Conservation (phyloP, 2,113 vertebrate species). For the Tursiops truncatus region DNA sequence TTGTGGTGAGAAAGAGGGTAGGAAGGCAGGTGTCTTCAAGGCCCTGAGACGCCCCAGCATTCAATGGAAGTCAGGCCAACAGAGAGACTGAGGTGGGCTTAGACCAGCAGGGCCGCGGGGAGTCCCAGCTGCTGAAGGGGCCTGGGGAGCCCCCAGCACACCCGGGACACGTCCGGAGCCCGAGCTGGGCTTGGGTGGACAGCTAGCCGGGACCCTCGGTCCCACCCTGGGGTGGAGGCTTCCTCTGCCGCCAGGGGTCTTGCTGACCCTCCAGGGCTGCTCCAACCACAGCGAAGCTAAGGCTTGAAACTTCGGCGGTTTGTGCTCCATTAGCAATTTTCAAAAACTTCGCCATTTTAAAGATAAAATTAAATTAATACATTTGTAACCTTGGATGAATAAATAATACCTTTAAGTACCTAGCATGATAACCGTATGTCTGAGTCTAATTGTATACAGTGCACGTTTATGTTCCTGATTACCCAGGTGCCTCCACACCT, state of each 20-base stretch:
- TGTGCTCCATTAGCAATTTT: not conserved
- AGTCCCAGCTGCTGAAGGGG: fast-evolving
- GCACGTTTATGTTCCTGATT: not conserved
- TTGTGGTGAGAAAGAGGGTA: not conserved
- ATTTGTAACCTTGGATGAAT: not conserved
- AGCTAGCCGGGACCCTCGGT: fast-evolving
- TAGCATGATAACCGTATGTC: fast-evolving
- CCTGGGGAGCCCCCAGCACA: not conserved
- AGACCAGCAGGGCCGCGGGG: not conserved
- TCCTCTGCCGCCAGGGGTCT: not conserved
- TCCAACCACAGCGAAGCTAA: not conserved
- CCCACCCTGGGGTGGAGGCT: too few relatives aligned
- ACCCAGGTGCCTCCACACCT: too few relatives aligned
- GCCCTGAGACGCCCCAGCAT: not conserved
- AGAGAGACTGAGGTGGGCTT: not conserved
- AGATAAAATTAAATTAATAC: not conserved
- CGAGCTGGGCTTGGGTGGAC: not conserved
- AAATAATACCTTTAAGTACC: not conserved
- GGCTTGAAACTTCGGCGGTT: not conserved
- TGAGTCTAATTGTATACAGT: too few relatives aligned
- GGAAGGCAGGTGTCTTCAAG: not conserved
- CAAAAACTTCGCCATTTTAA: not conserved
- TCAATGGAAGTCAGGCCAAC: not conserved
- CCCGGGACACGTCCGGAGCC: not conserved
- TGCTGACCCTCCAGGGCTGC: too few relatives aligned